Conservation (phyloP, 2,797 vertebrate genomes). For the Sebastes melanostomus region DNA sequence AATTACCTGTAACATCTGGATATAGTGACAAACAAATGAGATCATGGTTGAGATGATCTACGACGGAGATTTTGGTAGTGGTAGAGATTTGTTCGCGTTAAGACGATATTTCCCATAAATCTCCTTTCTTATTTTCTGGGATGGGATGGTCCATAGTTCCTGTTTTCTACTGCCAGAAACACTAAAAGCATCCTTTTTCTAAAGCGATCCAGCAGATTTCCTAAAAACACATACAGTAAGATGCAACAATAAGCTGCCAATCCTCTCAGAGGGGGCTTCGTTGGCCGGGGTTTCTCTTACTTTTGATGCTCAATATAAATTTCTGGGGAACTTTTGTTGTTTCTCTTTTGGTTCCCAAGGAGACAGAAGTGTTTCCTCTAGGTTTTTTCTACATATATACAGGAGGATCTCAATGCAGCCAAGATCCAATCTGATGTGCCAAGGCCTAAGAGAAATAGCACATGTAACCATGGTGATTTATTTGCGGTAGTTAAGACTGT, state of each 20-base stretch:
- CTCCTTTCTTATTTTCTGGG: slow-evolving; percentile 13
- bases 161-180: slow-evolving; percentile 21
- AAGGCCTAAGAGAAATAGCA: slow-evolving; percentile 10
- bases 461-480: slow-evolving; percentile 5
- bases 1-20: slow-evolving; percentile 56
- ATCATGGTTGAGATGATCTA: slow-evolving; percentile 34
- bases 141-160: neutral
- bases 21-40: slow-evolving; percentile 50
- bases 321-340: slow-evolving; percentile 8
- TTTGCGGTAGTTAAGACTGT: neutral
- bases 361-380: slow-evolving; percentile 18
- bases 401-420: slow-evolving; percentile 6
- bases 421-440: slow-evolving; percentile 23
- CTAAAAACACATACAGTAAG: neutral
- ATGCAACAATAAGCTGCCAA: slow-evolving; percentile 12
- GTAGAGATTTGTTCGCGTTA: slow-evolving; percentile 38
- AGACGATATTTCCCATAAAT: slow-evolving; percentile 41
- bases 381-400: neutral
- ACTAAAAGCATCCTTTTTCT: neutral
- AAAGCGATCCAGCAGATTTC: slow-evolving; percentile 15
- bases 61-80: neutral
- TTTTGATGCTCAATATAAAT: slow-evolving; percentile 18
- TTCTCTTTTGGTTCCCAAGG: neutral
- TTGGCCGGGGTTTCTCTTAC: neutral
- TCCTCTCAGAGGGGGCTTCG: neutral